phyloP scores from a whole-genome alignment of 2,113 vertebrate genomes.

The Hippocampus mohnikei region DNA sequence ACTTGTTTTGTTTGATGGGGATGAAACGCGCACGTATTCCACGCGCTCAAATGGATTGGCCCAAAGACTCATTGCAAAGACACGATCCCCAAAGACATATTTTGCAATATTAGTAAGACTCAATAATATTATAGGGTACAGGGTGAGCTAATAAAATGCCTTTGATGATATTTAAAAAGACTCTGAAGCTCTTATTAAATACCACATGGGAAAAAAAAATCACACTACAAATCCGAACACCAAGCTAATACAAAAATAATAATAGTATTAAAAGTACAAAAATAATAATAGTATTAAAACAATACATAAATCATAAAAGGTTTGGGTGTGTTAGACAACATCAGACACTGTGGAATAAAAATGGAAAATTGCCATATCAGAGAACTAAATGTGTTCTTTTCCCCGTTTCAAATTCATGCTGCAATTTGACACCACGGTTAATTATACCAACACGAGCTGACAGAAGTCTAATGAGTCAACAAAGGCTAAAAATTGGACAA shows the following conservation, averaged over 20 bases:
- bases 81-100: background rate
- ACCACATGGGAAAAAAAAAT: background rate
- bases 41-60: background rate
- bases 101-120: background rate
- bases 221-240: background rate
- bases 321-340: background rate
- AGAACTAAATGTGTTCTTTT: background rate
- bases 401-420: background rate
- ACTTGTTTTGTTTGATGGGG: conserved; percentile 14
- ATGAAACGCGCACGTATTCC: conserved; percentile 22
- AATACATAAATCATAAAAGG: background rate
- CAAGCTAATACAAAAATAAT: background rate
- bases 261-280: background rate
- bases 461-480: background rate
- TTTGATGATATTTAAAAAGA: background rate
- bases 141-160: background rate
- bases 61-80: background rate
- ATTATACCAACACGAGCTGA: background rate
- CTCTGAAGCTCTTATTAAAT: background rate
- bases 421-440: background rate
- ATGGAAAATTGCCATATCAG: background rate
- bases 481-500: background rate
- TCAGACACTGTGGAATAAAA: background rate
- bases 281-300: background rate
- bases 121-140: too few relatives aligned